These are phyloP conservation scores for Darevskia mixta DNA, from an alignment of 2,797 vertebrate species.

Conservation along the genomic window DNA sequence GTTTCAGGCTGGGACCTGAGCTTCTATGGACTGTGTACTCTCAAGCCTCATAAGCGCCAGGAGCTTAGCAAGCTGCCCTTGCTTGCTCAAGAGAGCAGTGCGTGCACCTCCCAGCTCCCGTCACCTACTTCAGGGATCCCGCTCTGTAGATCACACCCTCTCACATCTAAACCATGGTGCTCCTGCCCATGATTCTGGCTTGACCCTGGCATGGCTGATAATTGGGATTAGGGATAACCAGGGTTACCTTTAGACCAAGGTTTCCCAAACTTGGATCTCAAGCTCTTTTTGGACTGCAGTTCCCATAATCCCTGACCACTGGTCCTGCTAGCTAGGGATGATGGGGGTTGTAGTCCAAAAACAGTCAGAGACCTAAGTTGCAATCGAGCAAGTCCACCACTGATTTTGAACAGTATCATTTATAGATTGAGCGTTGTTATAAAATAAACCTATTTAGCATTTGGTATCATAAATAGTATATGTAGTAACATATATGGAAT, in stretches of 20 bases:
- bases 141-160: not conserved
- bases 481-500: not conserved
- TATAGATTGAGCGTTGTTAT: not conserved
- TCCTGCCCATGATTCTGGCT: not conserved
- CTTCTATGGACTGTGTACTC: not conserved
- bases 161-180: not conserved
- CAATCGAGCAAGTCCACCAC: not conserved
- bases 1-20: not conserved
- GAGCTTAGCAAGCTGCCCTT: not conserved
- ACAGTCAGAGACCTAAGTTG: too few relatives aligned
- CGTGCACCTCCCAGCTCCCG: not conserved
- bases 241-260: too few relatives aligned
- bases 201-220: too few relatives aligned
- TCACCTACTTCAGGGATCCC: not conserved
- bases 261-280: too few relatives aligned
- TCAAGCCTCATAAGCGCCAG: too few relatives aligned
- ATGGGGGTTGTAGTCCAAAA: too few relatives aligned
- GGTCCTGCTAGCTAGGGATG: too few relatives aligned
- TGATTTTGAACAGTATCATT: slow-evolving; percentile 4
- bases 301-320: too few relatives aligned
- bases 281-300: too few relatives aligned
- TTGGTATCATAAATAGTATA: not conserved
- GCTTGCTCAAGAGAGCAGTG: not conserved
- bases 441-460: too few relatives aligned
- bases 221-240: not conserved